Evolutionary conservation across 2,113 vertebrate genomes (phyloP).

Genomic region (Ivindomyrus marchei): DNA sequence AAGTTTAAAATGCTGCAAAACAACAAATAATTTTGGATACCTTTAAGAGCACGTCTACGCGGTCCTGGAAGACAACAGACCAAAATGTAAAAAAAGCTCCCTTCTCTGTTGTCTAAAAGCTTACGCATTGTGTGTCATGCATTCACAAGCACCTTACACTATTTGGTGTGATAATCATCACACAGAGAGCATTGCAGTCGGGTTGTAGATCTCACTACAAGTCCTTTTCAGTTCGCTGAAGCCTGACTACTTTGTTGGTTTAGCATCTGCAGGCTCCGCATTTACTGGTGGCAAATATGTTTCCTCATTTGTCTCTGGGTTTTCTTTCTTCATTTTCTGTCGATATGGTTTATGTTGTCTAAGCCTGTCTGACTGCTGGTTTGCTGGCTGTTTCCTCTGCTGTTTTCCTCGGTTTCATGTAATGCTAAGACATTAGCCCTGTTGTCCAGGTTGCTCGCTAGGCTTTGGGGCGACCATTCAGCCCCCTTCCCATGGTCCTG

Average conservation of each 20-base stretch:
- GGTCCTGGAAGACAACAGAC: not conserved
- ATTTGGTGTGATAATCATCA: not conserved
- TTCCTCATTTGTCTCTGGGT: not conserved
- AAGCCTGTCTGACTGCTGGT: not conserved
- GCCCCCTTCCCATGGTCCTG: not conserved
- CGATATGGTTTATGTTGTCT: not conserved
- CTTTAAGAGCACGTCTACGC: not conserved
- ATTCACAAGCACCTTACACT: not conserved
- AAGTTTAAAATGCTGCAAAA: not conserved
- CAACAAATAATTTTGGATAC: not conserved
- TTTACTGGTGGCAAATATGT: not conserved
- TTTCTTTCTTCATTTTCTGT: not conserved
- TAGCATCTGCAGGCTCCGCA: not conserved
- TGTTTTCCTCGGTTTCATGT: not conserved
- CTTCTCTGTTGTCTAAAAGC: not conserved
- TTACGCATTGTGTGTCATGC: not conserved
- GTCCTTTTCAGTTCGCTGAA: not conserved
- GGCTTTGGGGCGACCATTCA: not conserved
- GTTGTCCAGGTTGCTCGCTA: not conserved
- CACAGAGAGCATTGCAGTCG: not conserved
- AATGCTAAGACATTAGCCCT: not conserved
- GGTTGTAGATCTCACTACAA: not conserved
- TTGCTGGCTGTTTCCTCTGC: not conserved
- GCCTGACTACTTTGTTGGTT: not conserved
- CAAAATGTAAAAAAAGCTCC: not conserved